A percentile compares a stretch with the other conserved stretches of the same genome.
These are phyloP conservation scores for Gallinago media DNA, from an alignment of 2,113 vertebrate genomes.

Conservation along the genomic window DNA sequence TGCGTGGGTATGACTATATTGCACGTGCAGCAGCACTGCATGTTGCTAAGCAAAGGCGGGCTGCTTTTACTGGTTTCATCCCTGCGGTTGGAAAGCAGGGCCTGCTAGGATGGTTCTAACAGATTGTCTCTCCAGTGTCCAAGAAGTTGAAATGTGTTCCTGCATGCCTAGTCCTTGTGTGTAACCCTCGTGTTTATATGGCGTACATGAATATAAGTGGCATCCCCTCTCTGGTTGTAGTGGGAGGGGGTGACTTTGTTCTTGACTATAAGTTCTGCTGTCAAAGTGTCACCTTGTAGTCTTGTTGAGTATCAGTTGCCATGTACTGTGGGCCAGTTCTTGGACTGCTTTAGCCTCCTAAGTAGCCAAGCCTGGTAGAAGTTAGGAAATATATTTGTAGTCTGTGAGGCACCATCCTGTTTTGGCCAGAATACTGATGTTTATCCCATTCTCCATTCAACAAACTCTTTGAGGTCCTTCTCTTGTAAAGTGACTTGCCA, in stretches of 20 bases:
- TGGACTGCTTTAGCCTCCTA: neutral
- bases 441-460: neutral
- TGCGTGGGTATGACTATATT: neutral
- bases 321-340: neutral
- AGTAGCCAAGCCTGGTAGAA: neutral
- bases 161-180: fast-evolving
- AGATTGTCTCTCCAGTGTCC: neutral
- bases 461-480: neutral
- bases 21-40: neutral
- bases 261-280: neutral
- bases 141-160: neutral
- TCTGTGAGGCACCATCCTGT: neutral
- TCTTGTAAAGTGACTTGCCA: neutral
- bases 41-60: neutral
- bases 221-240: neutral
- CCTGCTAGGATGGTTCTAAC: neutral
- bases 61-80: neutral
- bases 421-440: neutral
- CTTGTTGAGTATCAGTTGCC: neutral
- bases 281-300: neutral
- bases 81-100: neutral
- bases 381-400: neutral
- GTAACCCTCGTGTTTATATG: neutral
- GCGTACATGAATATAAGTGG: neutral
- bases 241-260: neutral